Evolutionary conservation across 1,140 invertebrate genomes (phyloP).

Genomic region (Camponotus pennsylvanicus): DNA sequence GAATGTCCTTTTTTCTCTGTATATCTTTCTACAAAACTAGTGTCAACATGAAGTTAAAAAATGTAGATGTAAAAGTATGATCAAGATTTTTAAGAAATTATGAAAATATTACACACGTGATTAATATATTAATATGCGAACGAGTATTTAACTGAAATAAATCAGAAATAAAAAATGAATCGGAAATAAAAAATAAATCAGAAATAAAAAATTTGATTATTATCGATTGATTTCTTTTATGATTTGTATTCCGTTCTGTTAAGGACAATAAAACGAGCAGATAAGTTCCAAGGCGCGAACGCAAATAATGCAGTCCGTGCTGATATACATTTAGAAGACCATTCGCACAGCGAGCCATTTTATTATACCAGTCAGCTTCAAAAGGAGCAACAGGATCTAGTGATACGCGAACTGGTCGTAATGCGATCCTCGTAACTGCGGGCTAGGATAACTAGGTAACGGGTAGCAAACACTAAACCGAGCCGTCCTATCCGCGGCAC

Average conservation of each 20-base stretch:
- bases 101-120: too few relatives aligned
- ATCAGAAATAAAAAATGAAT: neutral
- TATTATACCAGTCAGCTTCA: conserved; percentile 62
- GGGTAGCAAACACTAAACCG: conserved; percentile 82
- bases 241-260: neutral
- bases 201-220: neutral
- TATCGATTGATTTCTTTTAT: neutral
- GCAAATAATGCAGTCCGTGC: conserved; percentile 33
- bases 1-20: too few relatives aligned
- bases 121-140: neutral
- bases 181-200: neutral
- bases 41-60: too few relatives aligned
- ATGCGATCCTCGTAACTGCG: conserved; percentile 81
- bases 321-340: conserved; percentile 55
- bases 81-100: too few relatives aligned
- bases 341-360: conserved; percentile 44
- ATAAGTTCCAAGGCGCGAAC: neutral
- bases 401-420: conserved; percentile 79
- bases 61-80: too few relatives aligned
- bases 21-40: neutral
- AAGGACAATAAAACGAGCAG: neutral
- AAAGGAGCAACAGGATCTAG: conserved; percentile 73
- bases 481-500: conserved; percentile 67
- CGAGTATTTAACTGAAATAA: neutral
- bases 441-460: conserved; percentile 83